These are phyloP conservation scores for Lamproptera curius DNA, from an alignment of 2,888 invertebrate genomes.

Conservation along the genomic window DNA sequence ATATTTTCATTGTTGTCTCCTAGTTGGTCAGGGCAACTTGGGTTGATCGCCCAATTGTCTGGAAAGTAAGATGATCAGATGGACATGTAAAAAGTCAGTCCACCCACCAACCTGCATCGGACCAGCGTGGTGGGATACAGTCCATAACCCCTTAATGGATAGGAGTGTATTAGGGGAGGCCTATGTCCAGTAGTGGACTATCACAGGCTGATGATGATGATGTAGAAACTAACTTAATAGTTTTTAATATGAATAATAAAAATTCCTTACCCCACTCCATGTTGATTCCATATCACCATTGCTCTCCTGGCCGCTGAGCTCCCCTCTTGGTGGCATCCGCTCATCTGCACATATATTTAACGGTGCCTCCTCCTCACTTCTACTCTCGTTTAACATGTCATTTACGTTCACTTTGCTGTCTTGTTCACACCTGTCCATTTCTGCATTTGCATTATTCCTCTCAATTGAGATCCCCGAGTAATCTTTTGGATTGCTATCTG, in stretches of 20 bases:
- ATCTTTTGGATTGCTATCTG: conserved; percentile 52
- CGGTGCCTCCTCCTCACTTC: conserved; percentile 53
- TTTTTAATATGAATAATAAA: neutral
- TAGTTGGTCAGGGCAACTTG: too few relatives aligned
- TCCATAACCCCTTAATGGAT: too few relatives aligned
- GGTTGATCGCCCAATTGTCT: too few relatives aligned
- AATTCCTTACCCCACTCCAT: conserved; percentile 83
- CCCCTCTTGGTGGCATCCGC: conserved; percentile 91
- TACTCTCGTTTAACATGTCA: conserved; percentile 44
- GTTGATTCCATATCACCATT: conserved; percentile 88
- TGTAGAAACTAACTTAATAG: too few relatives aligned
- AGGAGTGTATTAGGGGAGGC: too few relatives aligned
- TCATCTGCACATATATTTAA: conserved; percentile 91
- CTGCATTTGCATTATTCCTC: conserved; percentile 34
- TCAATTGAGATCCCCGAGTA: conserved; percentile 47
- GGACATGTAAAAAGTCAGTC: too few relatives aligned
- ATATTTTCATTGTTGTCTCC: too few relatives aligned
- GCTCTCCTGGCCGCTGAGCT: conserved; percentile 92
- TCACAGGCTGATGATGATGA: too few relatives aligned
- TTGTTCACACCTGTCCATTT: conserved; percentile 42
- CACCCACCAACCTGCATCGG: too few relatives aligned
- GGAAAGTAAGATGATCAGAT: too few relatives aligned
- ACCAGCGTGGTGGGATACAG: too few relatives aligned
- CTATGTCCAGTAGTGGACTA: too few relatives aligned
- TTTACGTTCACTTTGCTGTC: conserved; percentile 63